Evolutionary conservation across 2,888 invertebrate genomes (phyloP), one percentile per base, ranked within the genome.

Genomic region (Psylliodes chrysocephalus): DNA sequence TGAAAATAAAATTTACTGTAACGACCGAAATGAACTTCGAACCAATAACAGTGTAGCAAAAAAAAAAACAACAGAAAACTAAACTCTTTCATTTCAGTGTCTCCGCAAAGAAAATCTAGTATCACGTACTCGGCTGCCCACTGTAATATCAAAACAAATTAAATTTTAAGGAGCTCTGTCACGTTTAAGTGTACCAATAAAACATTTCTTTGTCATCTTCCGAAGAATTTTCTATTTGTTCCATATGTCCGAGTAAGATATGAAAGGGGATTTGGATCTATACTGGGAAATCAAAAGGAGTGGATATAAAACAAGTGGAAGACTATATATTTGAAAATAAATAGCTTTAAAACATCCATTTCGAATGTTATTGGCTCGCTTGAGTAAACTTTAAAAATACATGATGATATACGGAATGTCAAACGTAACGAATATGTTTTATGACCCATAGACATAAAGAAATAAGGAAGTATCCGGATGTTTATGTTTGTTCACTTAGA

Each of bases 61-160:
- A n/a, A n/a, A 56, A 53, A 46, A 46, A 12, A 6, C 19, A 17
- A n/a, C 18, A 6, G n/a, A 15, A 54, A 25, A 35, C 35, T 19
- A 61, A 46, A 35, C 46, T 15, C 30, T 54, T 61, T 54, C 47
- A 56, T 56, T 46, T 46, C 14, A n/a, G 8, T 47, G 15, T 61
- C 28, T 54, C 18, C 17, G 15, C 53, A 46, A 44, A 53, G 40
- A 33, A 60, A 60, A 40, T 53, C 38, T 18, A 38, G 10, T 17
- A 22, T 44, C 61, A 61, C 61, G 61, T 61, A 17, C 47, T 8
- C 15, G 35, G 54, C 46, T 47, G 54, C 22, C 61, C 54, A 47
- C 15, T 30, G 54, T 35, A 54, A 54, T 47, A 46, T 61, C 54
- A 47, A 61, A 61, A 61, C 30, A 61, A 61, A 61, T 61, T 61